Evolutionary conservation across 2,888 invertebrate species (phyloP).

Genomic region (Drosophila rubida): DNA sequence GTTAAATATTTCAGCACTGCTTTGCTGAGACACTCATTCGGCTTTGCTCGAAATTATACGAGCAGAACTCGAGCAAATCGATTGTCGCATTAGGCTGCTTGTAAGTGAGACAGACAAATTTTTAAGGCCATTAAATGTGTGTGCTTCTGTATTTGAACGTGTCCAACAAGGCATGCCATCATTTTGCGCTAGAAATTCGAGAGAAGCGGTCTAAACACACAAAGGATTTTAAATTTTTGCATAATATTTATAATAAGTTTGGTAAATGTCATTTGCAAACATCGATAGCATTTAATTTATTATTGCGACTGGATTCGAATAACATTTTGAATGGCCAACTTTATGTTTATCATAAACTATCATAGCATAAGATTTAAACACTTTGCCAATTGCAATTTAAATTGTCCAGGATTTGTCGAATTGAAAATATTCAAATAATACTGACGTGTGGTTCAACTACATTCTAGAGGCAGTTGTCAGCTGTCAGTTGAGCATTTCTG

Average conservation of each 20-base stretch:
- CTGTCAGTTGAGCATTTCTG: neutral
- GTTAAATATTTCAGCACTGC: constrained; percentile 49
- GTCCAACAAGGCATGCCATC: neutral
- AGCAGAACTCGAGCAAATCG: constrained; percentile 31
- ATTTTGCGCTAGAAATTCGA: neutral
- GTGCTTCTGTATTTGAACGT: constrained; percentile 2
- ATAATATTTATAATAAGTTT: neutral
- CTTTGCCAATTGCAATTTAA: neutral
- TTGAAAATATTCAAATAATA: neutral
- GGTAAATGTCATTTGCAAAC: too few relatives aligned
- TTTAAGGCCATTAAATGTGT: constrained; percentile 12
- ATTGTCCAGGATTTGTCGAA: neutral
- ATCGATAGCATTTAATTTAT: neutral
- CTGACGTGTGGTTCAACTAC: neutral
- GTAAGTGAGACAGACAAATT: constrained; percentile 6
- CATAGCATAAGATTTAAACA: neutral
- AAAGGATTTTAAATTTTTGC: neutral
- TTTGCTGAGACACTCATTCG: constrained; percentile 13
- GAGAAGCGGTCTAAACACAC: neutral
- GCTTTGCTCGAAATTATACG: constrained; percentile 20
- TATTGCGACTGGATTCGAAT: neutral
- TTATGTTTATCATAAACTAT: neutral
- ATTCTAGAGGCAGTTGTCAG: neutral
- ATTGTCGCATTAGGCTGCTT: constrained; percentile 17
- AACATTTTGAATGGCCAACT: neutral